These are phyloP conservation scores for Sisyra terminalis DNA, from an alignment of 2,888 invertebrate species.

Conservation along the genomic window DNA sequence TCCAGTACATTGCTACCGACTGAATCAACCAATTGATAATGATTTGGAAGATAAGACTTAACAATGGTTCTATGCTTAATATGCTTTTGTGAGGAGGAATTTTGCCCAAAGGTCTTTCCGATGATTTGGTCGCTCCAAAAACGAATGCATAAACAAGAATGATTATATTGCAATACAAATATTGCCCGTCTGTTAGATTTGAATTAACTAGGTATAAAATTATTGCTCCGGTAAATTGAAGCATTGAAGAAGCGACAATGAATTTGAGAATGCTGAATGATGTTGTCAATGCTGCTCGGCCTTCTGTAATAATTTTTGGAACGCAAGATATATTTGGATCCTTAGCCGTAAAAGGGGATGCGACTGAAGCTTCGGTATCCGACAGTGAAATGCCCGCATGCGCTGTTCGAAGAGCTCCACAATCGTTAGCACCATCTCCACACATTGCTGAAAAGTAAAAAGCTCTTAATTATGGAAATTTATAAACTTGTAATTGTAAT, in stretches of 20 bases:
- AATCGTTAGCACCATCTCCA: conserved; percentile 96
- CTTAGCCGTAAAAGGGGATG: conserved; percentile 84
- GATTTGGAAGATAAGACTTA: conserved; percentile 60
- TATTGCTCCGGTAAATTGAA: conserved; percentile 84
- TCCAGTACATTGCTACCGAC: conserved; percentile 40
- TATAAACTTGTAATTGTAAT: too few relatives aligned
- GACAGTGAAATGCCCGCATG: conserved; percentile 86
- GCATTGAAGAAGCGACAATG: conserved; percentile 94
- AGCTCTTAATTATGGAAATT: too few relatives aligned
- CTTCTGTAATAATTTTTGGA: conserved; percentile 65
- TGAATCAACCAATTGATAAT: conserved; percentile 49
- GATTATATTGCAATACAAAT: conserved; percentile 78
- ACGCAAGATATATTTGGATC: conserved; percentile 77
- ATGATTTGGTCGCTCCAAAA: conserved; percentile 75
- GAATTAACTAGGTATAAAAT: conserved; percentile 79
- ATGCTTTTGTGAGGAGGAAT: conserved; percentile 67
- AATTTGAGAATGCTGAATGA: conserved; percentile 97
- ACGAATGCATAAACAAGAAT: conserved; percentile 84
- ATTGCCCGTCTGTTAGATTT: conserved; percentile 80
- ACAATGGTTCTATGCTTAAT: conserved; percentile 57
- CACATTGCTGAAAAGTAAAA: conserved; percentile 75
- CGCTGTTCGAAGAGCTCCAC: conserved; percentile 84
- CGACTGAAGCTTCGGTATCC: conserved; percentile 84
- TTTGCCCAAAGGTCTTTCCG: conserved; percentile 56
- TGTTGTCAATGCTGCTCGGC: conserved; percentile 85